Percentiles rank a stretch among this genome's conserved stretches.
Conservation (phyloP, 2,113 vertebrate species). For the Murina feae region DNA sequence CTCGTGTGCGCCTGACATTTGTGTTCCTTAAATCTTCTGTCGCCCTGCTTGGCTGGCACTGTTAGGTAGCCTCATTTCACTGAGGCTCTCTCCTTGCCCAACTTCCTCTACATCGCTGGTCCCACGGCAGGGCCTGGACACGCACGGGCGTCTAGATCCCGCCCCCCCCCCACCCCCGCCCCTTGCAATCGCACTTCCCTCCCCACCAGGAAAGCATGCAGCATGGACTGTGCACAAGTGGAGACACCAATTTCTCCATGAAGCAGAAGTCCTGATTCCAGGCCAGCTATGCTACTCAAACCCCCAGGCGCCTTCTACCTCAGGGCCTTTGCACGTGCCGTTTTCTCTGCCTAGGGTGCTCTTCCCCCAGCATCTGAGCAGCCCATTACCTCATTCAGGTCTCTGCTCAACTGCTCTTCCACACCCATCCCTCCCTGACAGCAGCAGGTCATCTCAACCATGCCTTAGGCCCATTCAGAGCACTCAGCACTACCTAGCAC, state of each 20-base stretch:
- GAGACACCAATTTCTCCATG: neutral
- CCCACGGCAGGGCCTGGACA: neutral
- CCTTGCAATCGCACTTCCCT: neutral
- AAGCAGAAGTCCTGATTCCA: neutral
- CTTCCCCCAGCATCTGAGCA: neutral
- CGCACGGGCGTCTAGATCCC: neutral
- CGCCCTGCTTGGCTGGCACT: neutral
- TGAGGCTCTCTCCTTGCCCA: neutral
- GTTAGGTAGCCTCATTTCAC: neutral
- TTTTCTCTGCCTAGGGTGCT: neutral
- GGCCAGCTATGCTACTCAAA: neutral
- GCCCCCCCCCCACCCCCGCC: too few species aligned
- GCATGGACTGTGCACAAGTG: neutral
- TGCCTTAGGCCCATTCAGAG: neutral
- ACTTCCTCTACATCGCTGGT: neutral
- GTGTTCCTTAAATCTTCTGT: accelerated
- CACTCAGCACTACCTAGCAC: neutral
- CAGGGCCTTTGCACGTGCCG: constrained; percentile 7
- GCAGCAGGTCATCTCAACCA: neutral
- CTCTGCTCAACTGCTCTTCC: neutral
- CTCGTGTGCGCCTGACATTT: neutral
- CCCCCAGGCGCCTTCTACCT: neutral
- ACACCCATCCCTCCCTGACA: neutral
- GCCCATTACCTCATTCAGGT: neutral
- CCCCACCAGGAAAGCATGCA: neutral